Evolutionary conservation across 2,797 vertebrate species (phyloP), one percentile per base, ranked within the genome.

Genomic region (Cyprinella venusta): DNA sequence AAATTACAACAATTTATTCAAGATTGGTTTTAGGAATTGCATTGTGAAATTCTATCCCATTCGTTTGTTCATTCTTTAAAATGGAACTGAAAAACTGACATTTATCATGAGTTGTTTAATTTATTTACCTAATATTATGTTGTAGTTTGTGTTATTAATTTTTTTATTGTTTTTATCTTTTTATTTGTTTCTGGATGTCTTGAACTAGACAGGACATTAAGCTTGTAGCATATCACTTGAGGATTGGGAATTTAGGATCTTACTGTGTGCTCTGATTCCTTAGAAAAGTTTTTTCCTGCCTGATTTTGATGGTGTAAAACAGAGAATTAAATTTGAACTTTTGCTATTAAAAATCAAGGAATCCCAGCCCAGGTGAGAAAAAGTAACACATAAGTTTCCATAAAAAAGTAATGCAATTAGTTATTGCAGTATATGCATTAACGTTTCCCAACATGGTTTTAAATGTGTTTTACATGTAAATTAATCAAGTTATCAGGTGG

Each of bases 241-340:
- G 10, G 26, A 52, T 56, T 38, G 61, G 63, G 74, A 54, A 80
- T 42, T 69, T 16, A 2, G 13, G 64, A 18, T n/a, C 70, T 40
- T 75, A 33, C 4, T 16, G 42, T 81, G 45, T 77, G 67, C 75
- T 64, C 78, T 71, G 82, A 77, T 83, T 81, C 70, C 52, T 59
- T 75, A 45, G 19, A 16, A 64, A 79, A 82, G 71, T 87, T 87
- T 82, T 84, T 86, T 24, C 52, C 15, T n/a, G 75, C 81, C 86
- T 63, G 69, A 70, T 81, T 21, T 84, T 87, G 72, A 83, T n/a
- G 8, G 89, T n/a, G 21, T 82, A 90, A 84, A 85, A 80, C 82
- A 90, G 64, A 36, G 9, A 82, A 79, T 75, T 52, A 78, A 75
- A 78, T 76, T 54, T 76, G 79, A 71, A 83, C 79, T 67, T 83